A percentile compares a stretch with the other conserved stretches of the same genome.
Conservation (phyloP, 2,113 vertebrate species). For the Nycticebus coucang region DNA sequence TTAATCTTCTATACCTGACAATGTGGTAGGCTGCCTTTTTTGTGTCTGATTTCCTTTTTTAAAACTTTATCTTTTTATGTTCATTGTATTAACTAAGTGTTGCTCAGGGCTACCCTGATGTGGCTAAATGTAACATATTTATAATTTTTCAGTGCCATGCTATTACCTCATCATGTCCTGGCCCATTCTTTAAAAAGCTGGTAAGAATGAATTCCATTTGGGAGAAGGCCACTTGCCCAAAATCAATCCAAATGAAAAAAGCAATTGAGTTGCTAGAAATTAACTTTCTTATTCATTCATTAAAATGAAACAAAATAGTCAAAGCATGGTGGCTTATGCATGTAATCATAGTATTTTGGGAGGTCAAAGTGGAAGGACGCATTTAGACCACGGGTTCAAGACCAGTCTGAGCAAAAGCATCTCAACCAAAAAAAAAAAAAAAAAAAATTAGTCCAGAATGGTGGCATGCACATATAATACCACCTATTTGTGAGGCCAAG, state of each 20-base stretch:
- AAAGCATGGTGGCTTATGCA: too few species aligned
- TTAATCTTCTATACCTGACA: background rate
- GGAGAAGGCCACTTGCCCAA: background rate
- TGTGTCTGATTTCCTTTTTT: background rate
- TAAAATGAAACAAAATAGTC: background rate
- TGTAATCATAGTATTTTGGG: too few species aligned
- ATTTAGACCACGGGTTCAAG: too few species aligned
- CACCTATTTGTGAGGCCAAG: too few species aligned
- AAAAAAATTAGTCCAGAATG: too few species aligned
- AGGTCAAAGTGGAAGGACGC: too few species aligned
- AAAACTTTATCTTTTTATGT: background rate
- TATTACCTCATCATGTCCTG: background rate
- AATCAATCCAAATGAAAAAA: background rate
- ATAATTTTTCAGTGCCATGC: conserved; percentile 2
- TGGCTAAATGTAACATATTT: background rate
- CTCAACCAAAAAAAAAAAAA: too few species aligned
- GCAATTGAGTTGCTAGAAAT: background rate
- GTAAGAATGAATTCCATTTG: conserved; percentile 45
- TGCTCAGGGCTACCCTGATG: background rate
- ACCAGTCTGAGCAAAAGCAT: too few species aligned
- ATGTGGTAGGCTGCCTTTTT: background rate
- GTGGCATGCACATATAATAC: too few species aligned
- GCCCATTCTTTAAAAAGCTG: conserved; percentile 26
- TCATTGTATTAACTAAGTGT: background rate
- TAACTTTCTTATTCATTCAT: conserved; percentile 1